Evolutionary conservation across 2,888 invertebrate genomes (phyloP), one percentile per base, ranked within the genome.

Genomic region (Anagyrus pseudococci): DNA sequence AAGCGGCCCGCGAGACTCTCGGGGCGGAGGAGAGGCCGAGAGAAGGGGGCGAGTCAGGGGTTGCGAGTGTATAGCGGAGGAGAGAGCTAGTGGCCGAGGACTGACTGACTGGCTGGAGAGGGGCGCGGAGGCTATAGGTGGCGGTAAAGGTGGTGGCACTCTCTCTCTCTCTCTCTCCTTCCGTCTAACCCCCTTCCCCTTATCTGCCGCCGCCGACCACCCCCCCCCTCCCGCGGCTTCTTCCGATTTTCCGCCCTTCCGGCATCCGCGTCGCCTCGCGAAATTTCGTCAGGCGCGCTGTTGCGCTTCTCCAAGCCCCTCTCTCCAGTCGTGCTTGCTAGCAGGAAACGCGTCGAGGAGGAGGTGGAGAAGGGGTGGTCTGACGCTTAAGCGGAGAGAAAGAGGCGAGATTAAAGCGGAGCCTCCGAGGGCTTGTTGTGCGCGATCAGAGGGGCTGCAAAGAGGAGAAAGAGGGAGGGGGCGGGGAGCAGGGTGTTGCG

Each of bases 271-370:
- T 4, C n/a, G 25, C 41, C 44, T 23, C 20, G 46, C 29, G 19
- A 57, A 62, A 62, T 58, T 63, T 63, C 54, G 54, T 47, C 49
- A 61, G 48, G 41, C 47, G 46, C 41, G 56, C 62, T 50, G 55
- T 56, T 56, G 56, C 56, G 46, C 52, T 46, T 52, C 62, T 10
- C 17, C 29, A 2, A 7, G 17, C 20, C 17, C 33, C n/a, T n/a
- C n/a, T n/a, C n/a, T n/a, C n/a, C n/a, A n/a, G n/a, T n/a, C n/a
- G n/a, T n/a, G n/a, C n/a, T n/a, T n/a, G n/a, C n/a, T n/a, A n/a
- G n/a, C n/a, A n/a, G n/a, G n/a, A n/a, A n/a, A n/a, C 54, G 17
- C 7, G 4, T 15, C 19, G 43, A 43, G 41, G 37, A 26, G 23
- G 33, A 49, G 49, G 33, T 29, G 20, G 33, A 49, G 49, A 20